Evolutionary conservation across 2,797 vertebrate species (phyloP), one percentile per base, ranked within the genome.

Genomic region (Graptemys geographica): DNA sequence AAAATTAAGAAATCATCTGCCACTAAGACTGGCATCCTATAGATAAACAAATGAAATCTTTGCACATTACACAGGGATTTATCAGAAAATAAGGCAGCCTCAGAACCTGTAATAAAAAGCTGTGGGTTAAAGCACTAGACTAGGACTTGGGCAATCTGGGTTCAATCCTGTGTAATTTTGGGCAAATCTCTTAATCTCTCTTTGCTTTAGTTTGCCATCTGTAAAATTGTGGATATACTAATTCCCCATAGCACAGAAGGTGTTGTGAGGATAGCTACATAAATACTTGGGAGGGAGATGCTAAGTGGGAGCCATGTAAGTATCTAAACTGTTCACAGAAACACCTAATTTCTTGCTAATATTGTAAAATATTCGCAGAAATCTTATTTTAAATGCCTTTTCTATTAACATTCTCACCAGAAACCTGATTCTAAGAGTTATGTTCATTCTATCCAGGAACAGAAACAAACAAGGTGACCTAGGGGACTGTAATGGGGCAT

Each of bases 1-100:
- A 88, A 88, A 90, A 0, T 0, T 33, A 79, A 87, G 53, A 81
- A 12, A 6, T 19, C 6, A 49, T 5, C 4, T 4, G 53, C 6
- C 59, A 44, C 28, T 2, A 59, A 74, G 23, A 56, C 79, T 69
- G 2, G 6, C 52, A 83, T 2, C 21, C 11, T 47, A 9, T 49
- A 49, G 13, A 49, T 31, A 78, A 41, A 76, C 37, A 76, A 7
- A 78, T 15, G 28, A 78, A 78, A 78, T 78, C 41, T 44, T 44
- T 44, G 44, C 13, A 49, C 25, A 13, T 31, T 16, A 78, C 41
- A 8, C 11, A 25, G 25, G 6, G 44, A 31, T 49, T 28, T 78
- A 49, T 28, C 15, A 49, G 44, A 78, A 47, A 78, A 78, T 31
- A 78, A 47, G 49, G 74, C 44, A 49, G 74, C 13, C 25, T 49